These are phyloP conservation scores for Enchytraeus crypticus DNA, from an alignment of 2,888 invertebrate genomes.

Conservation along the genomic window DNA sequence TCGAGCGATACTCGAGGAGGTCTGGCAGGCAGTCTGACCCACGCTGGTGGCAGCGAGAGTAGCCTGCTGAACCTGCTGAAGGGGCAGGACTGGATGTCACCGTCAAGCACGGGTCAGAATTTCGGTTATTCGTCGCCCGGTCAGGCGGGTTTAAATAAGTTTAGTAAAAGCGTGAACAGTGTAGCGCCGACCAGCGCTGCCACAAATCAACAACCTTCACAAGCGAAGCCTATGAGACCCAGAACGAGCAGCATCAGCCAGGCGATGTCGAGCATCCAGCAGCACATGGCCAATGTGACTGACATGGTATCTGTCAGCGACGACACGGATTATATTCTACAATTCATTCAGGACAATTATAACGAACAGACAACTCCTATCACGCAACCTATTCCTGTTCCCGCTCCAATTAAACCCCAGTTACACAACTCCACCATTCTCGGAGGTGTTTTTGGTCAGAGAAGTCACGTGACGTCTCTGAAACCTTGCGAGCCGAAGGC, in stretches of 20 bases:
- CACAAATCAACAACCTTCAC: no score
- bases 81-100: no score
- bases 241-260: background rate
- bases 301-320: constrained; percentile 4
- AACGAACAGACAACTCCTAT: background rate
- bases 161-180: no score
- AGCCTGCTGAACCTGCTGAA: no score
- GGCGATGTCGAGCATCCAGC: background rate
- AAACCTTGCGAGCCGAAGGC: constrained; percentile 6
- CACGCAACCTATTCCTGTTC: background rate
- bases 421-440: background rate
- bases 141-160: background rate
- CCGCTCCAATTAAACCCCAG: background rate
- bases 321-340: constrained; percentile 1
- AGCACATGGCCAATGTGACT: constrained; percentile 5
- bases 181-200: background rate
- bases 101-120: background rate
- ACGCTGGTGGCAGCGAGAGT: no score
- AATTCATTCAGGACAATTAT: background rate
- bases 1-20: background rate
- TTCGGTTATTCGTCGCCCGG: background rate
- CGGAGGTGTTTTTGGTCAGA: constrained; percentile 5
- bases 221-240: no score
- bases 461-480: background rate
- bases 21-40: no score